phyloP scores from a whole-genome alignment of 2,888 invertebrate species.

The Ectemnius lituratus region DNA sequence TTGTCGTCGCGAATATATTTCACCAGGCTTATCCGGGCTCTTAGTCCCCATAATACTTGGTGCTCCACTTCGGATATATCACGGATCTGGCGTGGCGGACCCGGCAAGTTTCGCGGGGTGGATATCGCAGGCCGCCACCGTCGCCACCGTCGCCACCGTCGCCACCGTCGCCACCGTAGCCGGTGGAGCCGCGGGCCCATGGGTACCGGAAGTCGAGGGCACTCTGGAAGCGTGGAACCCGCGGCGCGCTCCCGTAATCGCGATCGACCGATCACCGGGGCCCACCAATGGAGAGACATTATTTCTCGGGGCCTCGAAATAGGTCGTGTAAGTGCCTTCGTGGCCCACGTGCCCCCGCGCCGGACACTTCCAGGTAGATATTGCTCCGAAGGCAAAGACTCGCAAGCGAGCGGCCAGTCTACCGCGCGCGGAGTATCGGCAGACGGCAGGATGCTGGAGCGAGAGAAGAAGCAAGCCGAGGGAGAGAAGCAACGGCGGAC shows the following conservation, averaged over 20 bases:
- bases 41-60: conserved; percentile 30
- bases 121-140: neutral
- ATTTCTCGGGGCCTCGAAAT: conserved; percentile 68
- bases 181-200: neutral
- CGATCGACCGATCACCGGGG: conserved; percentile 56
- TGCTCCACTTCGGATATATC: conserved; percentile 50
- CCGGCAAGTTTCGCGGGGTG: conserved; percentile 33
- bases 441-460: conserved; percentile 1
- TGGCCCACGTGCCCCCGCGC: conserved; percentile 59
- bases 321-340: conserved; percentile 65
- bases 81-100: conserved; percentile 16
- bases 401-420: no score
- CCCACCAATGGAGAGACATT: conserved; percentile 71
- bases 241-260: conserved; percentile 54
- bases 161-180: no score
- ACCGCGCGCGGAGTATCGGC: conserved; percentile 24
- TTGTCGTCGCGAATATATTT: conserved; percentile 42
- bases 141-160: no score
- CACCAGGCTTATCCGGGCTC: conserved; percentile 42
- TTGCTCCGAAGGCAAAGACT: conserved; percentile 30
- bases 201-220: conserved; percentile 49
- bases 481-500: neutral
- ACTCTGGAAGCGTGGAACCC: conserved; percentile 35
- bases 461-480: neutral
- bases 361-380: conserved; percentile 63